Conservation (phyloP, 2,113 vertebrate species). For the Eurypyga helias region DNA sequence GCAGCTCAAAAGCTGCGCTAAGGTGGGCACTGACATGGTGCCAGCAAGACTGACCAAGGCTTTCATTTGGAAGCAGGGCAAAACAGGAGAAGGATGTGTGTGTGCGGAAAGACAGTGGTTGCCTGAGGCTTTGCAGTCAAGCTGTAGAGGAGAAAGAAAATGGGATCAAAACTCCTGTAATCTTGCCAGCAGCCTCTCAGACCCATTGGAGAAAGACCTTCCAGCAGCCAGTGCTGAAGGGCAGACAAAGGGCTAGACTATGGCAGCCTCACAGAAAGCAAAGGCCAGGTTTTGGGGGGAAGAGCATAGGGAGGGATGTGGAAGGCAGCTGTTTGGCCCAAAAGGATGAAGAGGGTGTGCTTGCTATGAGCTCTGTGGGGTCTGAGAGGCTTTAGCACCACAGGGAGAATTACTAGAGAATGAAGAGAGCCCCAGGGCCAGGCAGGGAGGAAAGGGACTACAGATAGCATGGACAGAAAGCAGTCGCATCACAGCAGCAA, state of each 20-base stretch:
- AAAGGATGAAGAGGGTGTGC: background rate
- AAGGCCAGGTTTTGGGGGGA: background rate
- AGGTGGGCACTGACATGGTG: background rate
- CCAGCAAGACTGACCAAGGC: background rate
- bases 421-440: background rate
- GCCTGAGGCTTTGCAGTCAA: background rate
- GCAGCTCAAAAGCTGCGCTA: background rate
- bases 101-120: background rate
- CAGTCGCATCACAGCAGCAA: background rate
- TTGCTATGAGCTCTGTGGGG: background rate
- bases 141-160: background rate
- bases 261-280: background rate
- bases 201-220: background rate
- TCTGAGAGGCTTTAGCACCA: background rate
- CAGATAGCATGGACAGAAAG: background rate
- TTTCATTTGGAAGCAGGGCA: background rate
- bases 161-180: background rate
- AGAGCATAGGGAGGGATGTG: background rate
- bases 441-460: background rate
- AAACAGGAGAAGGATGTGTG: background rate
- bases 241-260: background rate
- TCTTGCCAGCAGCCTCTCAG: background rate
- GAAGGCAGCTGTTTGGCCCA: background rate
- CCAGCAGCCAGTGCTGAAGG: background rate
- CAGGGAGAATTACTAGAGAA: background rate